Evolutionary conservation across 2,888 invertebrate genomes (phyloP), one percentile per base, ranked within the genome.

Genomic region (Galeopsomyia nigrocyanea): DNA sequence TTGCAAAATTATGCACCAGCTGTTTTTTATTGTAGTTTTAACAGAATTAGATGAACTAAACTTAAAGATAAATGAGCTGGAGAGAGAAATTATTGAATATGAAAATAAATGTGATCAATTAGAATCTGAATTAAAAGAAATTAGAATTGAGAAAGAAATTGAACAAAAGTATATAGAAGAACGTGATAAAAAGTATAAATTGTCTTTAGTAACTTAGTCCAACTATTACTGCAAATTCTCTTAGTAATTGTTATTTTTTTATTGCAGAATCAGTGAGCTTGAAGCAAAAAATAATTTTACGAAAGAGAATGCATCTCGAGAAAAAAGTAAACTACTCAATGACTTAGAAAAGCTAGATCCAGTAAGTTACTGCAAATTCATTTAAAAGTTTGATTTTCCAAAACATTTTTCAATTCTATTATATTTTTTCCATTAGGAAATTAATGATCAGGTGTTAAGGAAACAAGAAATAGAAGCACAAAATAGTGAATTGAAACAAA

Each of bases 271-370:
- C 17, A 22, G 49, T 17, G 70, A 75, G 51, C 56, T 67, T 17
- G 63, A 70, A 56, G 21, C 16, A 50, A 60, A 31, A 47, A 61
- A 68, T 17, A 31, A 13, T n/a, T 21, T 7, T 46, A 46, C 9
- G 14, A 63, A 58, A 47, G 21, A 64, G 60, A 64, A 69, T 26
- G 46, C 55, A 14, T 26, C 56, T 56, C 46, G 31, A 22, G 53
- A 67, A 55, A 69, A 69, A 57, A 63, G 56, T 19, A 21, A 67
- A 16, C 50, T 72, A 49, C 47, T 39, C 10, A 26, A 21, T 21
- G 67, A 72, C 46, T 26, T 70, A 21, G 31, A 64, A 21, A 56
- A 67, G 39, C 55, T 75, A 21, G 58, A 72, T 31, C 16, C 72
- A 39, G 75, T 75, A 75, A 47, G 22, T 39, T 49, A 57, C 46